A percentile compares a stretch with the other conserved stretches of the same genome.
These are phyloP conservation scores for Babylonia areolata DNA, from an alignment of 1,140 invertebrate genomes.

Conservation along the genomic window DNA sequence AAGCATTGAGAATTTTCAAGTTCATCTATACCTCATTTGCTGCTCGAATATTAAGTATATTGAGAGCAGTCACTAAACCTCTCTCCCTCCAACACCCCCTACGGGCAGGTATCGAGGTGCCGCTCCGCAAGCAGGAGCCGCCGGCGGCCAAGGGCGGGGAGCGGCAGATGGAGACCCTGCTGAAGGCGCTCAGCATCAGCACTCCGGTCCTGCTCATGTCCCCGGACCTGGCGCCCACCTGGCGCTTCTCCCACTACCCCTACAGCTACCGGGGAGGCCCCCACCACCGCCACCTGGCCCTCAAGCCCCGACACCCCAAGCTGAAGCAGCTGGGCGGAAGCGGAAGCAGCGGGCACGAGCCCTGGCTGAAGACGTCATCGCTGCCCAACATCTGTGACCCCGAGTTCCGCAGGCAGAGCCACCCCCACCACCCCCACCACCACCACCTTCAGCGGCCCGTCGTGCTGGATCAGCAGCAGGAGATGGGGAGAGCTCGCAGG, in stretches of 20 bases:
- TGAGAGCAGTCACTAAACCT: too few relatives aligned
- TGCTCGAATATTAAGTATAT: too few relatives aligned
- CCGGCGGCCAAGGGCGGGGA: neutral
- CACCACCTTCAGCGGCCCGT: constrained; percentile 22
- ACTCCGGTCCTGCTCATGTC: constrained; percentile 52
- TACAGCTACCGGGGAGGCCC: constrained; percentile 39
- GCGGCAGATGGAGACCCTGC: constrained; percentile 48
- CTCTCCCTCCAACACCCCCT: neutral
- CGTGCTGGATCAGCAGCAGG: neutral
- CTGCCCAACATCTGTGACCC: constrained; percentile 65
- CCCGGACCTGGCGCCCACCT: constrained; percentile 47
- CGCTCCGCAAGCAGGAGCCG: constrained; percentile 44
- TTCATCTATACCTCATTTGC: too few relatives aligned
- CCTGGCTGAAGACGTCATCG: constrained; percentile 67
- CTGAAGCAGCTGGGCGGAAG: constrained; percentile 36
- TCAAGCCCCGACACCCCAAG: constrained; percentile 36
- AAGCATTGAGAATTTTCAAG: too few relatives aligned
- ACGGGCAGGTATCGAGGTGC: constrained; percentile 59
- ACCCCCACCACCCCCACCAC: too few relatives aligned
- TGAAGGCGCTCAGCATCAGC: constrained; percentile 57
- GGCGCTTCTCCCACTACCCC: constrained; percentile 45
- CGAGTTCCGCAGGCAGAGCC: constrained; percentile 28
- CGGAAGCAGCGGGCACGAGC: constrained; percentile 38
- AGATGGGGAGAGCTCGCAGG: constrained; percentile 17
- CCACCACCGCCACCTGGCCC: constrained; percentile 38